Evolutionary conservation across 2,888 invertebrate genomes (phyloP).

Genomic region (Spialia ferax): DNA sequence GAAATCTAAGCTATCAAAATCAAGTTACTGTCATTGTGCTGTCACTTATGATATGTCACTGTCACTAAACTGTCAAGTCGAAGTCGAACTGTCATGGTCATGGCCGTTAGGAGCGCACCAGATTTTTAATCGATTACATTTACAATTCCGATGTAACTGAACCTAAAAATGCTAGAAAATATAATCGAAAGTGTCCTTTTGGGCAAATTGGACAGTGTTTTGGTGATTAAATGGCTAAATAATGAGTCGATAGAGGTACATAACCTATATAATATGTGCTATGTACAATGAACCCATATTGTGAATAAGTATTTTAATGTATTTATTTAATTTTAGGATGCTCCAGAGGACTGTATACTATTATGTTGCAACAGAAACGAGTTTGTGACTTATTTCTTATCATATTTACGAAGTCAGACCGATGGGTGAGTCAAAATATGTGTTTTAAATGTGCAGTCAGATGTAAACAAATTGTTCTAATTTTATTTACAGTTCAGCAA

Average conservation of each 20-base stretch:
- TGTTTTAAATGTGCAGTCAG: slow-evolving; percentile 9
- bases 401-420: slow-evolving; percentile 84
- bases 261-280: slow-evolving; percentile 60
- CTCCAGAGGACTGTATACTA: slow-evolving; percentile 69
- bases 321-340: slow-evolving; percentile 62
- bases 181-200: slow-evolving; percentile 79
- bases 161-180: slow-evolving; percentile 73
- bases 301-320: not conserved
- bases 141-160: slow-evolving; percentile 47
- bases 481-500: not conserved
- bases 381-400: slow-evolving; percentile 86
- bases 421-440: slow-evolving; percentile 67
- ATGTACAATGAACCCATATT: slow-evolving; percentile 8
- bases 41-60: no score
- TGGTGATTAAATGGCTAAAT: slow-evolving; percentile 79
- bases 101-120: slow-evolving; percentile 38
- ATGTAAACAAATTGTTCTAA: slow-evolving; percentile 23
- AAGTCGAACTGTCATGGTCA: not conserved
- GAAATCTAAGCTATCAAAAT: no score
- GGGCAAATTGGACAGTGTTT: slow-evolving; percentile 68
- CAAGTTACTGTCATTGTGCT: no score
- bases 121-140: slow-evolving; percentile 57
- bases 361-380: slow-evolving; percentile 76
- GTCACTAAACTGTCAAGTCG: not conserved
- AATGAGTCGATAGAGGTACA: slow-evolving; percentile 72